A percentile compares a stretch with the other conserved stretches of the same genome.
Conservation (phyloP, 2,888 invertebrate species). For the Thumatha senex region DNA sequence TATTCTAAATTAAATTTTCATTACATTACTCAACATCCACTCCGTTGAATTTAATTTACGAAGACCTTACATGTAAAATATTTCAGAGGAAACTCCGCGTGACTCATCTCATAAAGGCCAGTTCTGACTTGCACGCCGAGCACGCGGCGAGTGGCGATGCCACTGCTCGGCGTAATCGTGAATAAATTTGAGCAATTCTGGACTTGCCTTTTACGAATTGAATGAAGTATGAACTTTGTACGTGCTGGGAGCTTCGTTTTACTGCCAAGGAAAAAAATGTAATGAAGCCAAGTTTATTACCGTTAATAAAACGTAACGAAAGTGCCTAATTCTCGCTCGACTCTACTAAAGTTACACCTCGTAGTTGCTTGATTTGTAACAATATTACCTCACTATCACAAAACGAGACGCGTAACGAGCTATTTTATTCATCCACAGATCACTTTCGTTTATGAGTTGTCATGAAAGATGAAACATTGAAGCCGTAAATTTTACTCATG, state of each 20-base stretch:
- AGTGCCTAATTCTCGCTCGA: constrained; percentile 46
- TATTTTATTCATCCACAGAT: constrained; percentile 29
- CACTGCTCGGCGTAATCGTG: constrained; percentile 41
- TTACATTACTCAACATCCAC: constrained; percentile 2
- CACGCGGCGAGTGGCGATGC: constrained; percentile 15
- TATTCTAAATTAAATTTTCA: background rate
- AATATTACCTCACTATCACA: constrained; percentile 27
- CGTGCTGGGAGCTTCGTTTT: constrained; percentile 58
- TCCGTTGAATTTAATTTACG: constrained; percentile 24
- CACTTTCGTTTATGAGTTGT: constrained; percentile 32
- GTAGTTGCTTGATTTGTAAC: constrained; percentile 45
- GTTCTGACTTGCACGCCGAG: constrained; percentile 33
- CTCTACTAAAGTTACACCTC: constrained; percentile 46
- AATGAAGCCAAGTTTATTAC: constrained; percentile 65
- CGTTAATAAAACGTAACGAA: constrained; percentile 62
- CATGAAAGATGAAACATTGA: constrained; percentile 29
- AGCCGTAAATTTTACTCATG: constrained; percentile 26
- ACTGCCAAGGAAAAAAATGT: constrained; percentile 64
- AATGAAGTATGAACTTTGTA: constrained; percentile 65
- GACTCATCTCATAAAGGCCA: constrained; percentile 34
- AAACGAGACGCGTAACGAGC: constrained; percentile 20
- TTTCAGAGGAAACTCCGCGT: constrained; percentile 12
- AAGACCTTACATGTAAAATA: constrained; percentile 10
- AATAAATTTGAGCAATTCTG: constrained; percentile 65
- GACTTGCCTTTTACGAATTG: constrained; percentile 60